phyloP scores from a whole-genome alignment of 1,140 invertebrate genomes.

The Oscheius sp. region DNA sequence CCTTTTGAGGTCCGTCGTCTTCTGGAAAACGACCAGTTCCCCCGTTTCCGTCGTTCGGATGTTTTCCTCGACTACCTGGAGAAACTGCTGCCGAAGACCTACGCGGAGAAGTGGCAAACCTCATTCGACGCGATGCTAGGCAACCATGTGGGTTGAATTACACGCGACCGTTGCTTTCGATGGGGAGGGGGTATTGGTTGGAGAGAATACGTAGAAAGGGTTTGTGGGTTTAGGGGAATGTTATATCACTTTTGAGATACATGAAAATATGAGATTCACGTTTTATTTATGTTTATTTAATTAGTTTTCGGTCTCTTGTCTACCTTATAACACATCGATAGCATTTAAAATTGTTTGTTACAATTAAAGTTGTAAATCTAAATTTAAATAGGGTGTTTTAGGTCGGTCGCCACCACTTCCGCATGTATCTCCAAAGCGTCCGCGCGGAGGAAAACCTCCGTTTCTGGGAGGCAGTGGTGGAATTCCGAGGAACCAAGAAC shows the following conservation, averaged over 20 bases:
- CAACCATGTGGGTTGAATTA: conserved; percentile 49
- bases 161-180: no score
- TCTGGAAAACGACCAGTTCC: conserved; percentile 57
- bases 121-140: conserved; percentile 57
- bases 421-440: conserved; percentile 54
- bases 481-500: conserved; percentile 41
- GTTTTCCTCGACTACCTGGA: conserved; percentile 50
- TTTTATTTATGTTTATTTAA: no score
- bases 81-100: conserved; percentile 45
- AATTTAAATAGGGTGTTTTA: conserved; percentile 32
- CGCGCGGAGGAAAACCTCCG: conserved; percentile 60
- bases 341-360: no score
- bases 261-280: no score
- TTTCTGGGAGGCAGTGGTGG: conserved; percentile 58
- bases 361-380: no score
- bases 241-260: no score
- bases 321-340: no score
- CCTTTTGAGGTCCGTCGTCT: conserved; percentile 37
- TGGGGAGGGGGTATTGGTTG: no score
- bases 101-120: conserved; percentile 56
- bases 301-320: no score
- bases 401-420: conserved; percentile 60
- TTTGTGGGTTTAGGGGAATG: no score
- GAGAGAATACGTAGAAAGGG: no score
- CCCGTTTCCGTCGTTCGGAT: conserved; percentile 53